phyloP scores from a whole-genome alignment of 2,797 vertebrate genomes.

The Fistularia commersonii region DNA sequence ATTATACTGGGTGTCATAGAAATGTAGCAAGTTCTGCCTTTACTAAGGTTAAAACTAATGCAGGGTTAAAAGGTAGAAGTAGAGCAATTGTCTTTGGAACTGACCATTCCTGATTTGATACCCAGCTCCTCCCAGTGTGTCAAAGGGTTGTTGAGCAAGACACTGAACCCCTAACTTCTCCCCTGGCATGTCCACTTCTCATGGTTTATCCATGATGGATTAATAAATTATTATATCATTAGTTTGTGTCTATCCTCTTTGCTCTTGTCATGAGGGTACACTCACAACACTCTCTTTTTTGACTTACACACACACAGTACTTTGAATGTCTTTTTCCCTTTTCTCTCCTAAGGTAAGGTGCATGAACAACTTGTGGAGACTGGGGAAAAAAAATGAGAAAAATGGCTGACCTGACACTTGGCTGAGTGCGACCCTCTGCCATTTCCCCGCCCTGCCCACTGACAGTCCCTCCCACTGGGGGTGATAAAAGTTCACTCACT shows the following conservation, averaged over 20 bases:
- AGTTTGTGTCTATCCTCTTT: slow-evolving; percentile 51
- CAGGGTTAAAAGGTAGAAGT: no score
- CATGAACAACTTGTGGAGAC: slow-evolving; percentile 24
- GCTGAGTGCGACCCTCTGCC: slow-evolving; percentile 11
- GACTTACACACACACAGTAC: background rate
- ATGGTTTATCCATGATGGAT: no score
- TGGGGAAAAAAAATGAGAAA: slow-evolving; percentile 54
- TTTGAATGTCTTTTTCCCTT: background rate
- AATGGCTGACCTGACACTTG: slow-evolving; percentile 39
- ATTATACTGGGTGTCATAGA: no score
- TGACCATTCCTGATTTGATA: no score
- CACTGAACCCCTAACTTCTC: no score
- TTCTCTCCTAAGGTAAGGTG: slow-evolving; percentile 16
- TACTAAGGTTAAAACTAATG: no score
- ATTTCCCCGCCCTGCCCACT: slow-evolving; percentile 23
- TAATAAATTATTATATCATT: no score
- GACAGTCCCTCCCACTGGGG: slow-evolving; percentile 28
- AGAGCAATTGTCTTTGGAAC: no score
- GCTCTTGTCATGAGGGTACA: slow-evolving; percentile 37
- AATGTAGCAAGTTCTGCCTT: no score
- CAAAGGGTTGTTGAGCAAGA: no score
- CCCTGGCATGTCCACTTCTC: no score
- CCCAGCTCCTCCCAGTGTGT: no score
- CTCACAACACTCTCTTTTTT: background rate
- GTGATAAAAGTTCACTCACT: slow-evolving; percentile 25